phyloP scores from a whole-genome alignment of 2,113 vertebrate species.

The Lamprotornis superbus region DNA sequence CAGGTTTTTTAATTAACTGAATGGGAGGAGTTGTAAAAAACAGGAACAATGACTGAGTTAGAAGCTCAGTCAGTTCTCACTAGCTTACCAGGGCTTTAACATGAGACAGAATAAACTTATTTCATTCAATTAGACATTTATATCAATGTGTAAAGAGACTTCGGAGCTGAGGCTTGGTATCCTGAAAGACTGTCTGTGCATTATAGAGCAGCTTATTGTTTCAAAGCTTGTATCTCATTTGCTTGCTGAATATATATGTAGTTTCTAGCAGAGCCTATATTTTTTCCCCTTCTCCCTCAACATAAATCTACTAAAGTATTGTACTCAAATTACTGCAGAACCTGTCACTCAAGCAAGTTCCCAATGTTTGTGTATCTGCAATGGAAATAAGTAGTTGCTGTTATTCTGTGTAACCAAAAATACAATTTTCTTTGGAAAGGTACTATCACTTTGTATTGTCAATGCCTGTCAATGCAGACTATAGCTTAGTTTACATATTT shows the following conservation, averaged over 20 bases:
- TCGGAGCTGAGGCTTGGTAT: not conserved
- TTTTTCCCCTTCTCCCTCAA: not conserved
- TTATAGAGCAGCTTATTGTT: slow-evolving; percentile 40
- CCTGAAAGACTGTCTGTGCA: slow-evolving; percentile 7
- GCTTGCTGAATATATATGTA: not conserved
- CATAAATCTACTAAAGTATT: not conserved
- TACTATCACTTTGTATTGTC: not conserved
- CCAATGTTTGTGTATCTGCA: not conserved
- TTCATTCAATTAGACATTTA: slow-evolving; percentile 44
- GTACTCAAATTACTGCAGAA: not conserved
- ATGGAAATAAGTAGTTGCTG: not conserved
- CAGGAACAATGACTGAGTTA: slow-evolving; percentile 51
- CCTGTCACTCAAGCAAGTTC: not conserved
- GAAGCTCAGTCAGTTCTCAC: slow-evolving; percentile 35
- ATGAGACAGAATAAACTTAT: not conserved
- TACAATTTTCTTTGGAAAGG: not conserved
- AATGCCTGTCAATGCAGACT: not conserved
- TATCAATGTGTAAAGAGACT: slow-evolving; percentile 37
- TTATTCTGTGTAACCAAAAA: not conserved
- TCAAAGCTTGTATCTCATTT: not conserved
- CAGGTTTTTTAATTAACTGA: slow-evolving; percentile 59
- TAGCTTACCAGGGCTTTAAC: slow-evolving; percentile 24
- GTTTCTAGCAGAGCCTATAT: not conserved
- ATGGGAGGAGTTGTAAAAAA: slow-evolving; percentile 39
- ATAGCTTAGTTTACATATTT: not conserved